phyloP scores from a whole-genome alignment of 2,888 invertebrate species.

The Agrotis clavis region DNA sequence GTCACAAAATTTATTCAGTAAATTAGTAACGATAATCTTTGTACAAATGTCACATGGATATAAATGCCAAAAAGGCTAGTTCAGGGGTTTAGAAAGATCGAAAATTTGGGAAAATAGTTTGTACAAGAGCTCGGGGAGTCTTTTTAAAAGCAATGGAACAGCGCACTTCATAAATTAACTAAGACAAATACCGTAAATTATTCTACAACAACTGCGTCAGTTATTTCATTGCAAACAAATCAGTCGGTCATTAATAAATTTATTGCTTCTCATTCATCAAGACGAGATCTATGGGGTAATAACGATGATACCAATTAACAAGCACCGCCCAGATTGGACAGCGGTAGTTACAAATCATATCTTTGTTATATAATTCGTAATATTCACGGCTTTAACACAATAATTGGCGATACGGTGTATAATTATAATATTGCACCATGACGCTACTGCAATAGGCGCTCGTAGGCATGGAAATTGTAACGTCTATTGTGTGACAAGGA shows the following conservation, averaged over 20 bases:
- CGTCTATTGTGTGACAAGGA: conserved; percentile 19
- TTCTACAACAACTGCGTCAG: neutral
- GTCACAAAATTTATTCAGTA: too few relatives aligned
- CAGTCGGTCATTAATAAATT: neutral
- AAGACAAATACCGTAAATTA: neutral
- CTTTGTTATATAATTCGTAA: conserved; percentile 50
- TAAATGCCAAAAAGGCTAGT: too few relatives aligned
- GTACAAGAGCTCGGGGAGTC: too few relatives aligned
- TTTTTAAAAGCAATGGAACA: too few relatives aligned
- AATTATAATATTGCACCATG: conserved; percentile 57
- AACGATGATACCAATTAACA: conserved; percentile 17
- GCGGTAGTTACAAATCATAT: conserved; percentile 53
- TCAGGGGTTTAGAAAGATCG: too few relatives aligned
- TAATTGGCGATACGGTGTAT: conserved; percentile 53
- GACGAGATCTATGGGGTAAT: conserved; percentile 31
- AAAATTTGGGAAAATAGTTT: too few relatives aligned
- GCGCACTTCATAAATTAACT: too few relatives aligned
- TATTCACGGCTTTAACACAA: conserved; percentile 53
- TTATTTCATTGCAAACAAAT: neutral
- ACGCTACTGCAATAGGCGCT: conserved; percentile 28
- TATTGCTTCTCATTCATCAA: conserved; percentile 2
- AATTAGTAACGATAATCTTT: too few relatives aligned
- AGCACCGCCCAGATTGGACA: conserved; percentile 21
- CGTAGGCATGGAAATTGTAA: conserved; percentile 36
- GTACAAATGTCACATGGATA: too few relatives aligned